Base-by-base conservation (phyloP, 2,888 invertebrate genomes). In the Lamellibrachia columna region DNA sequence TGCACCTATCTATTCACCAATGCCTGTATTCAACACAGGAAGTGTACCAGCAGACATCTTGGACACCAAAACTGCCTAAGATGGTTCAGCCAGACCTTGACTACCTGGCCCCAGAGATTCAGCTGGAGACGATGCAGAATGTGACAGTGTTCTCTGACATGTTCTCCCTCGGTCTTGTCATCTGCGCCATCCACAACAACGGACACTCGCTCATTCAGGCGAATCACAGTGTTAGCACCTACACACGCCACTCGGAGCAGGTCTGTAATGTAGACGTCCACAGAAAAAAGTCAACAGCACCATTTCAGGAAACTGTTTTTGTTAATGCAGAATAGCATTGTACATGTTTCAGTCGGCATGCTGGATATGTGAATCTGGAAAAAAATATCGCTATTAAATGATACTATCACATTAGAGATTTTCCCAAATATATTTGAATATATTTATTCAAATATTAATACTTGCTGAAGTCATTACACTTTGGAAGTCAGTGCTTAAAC, bases 1-100 rank as follows among this genome's bases (percentile, higher is more conserved):
- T 40, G 40, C 40, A 40, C 40, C 58, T 7, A 58, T 58, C 8
- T 58, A 58, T 58, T 58, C 15, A 40, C 40, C 40, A 40, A 15
- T 75, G n/a, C 15, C n/a, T 91, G 92, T 40, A 4, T 95, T 94
- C 95, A 94, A 97, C 97, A 91, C 97, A 98, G 98, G 98, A 97
- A 95, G 97, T 98, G 94, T 97, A 98, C 94, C 97, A 97, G 2
- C 98, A 98, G 95, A 98, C 98, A 94, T 98, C 98, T 0, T 99
- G 99, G 98, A 98, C 98, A 90, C 98, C 98, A 94, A 98, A 98
- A 96, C 97, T 98, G 93, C 98, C 99, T 0, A 98, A 98, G 97
- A 98, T 98, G 97, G 98, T 98, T 7, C 99, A 99, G 97, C 99
- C 99, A 0, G 98, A 98, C 97, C 97, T 99, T 94, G 99, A 99